Evolutionary conservation across 2,888 invertebrate species (phyloP).

Genomic region (Morpho deidamia): DNA sequence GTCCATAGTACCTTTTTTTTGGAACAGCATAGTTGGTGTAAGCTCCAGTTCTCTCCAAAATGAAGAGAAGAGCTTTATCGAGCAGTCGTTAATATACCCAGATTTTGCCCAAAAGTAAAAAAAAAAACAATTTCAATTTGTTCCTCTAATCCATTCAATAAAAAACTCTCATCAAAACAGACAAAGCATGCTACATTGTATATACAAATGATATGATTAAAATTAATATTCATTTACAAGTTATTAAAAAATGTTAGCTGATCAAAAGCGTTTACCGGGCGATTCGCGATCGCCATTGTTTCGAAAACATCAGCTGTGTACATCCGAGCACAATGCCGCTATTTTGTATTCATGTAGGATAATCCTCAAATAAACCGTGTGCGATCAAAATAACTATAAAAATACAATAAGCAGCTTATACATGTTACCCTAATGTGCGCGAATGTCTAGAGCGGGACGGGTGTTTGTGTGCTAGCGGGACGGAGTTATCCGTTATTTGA

Average conservation of each 20-base stretch:
- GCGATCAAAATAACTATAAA: slow-evolving; percentile 77
- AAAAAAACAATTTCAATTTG: no score
- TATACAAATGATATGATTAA: slow-evolving; percentile 10
- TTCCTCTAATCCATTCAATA: no score
- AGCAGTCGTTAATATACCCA: no score
- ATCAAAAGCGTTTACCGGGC: slow-evolving; percentile 44
- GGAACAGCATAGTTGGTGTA: no score
- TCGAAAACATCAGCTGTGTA: slow-evolving; percentile 66
- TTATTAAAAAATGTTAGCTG: slow-evolving; percentile 47
- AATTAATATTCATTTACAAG: slow-evolving; percentile 45
- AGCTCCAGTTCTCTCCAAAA: no score
- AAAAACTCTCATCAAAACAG: background rate
- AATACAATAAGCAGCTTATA: slow-evolving; percentile 75
- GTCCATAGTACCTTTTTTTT: no score
- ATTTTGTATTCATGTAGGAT: slow-evolving; percentile 34
- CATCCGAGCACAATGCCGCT: slow-evolving; percentile 55
- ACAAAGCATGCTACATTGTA: slow-evolving; percentile 4
- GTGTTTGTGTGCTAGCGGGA: slow-evolving; percentile 39
- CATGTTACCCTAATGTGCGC: slow-evolving; percentile 50
- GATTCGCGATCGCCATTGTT: slow-evolving; percentile 47
- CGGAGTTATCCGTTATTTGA: background rate
- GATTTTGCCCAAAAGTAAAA: no score
- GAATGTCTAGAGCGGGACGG: slow-evolving; percentile 43
- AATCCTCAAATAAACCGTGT: slow-evolving; percentile 57
- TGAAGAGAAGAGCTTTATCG: no score